A percentile compares a stretch with the other conserved stretches of the same genome.
Conservation (phyloP, 2,113 vertebrate species). For the human (Homo sapiens) region GRCh38 chr7:2424501-2425000, state of each 20-base stretch:
- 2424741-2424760: not conserved
- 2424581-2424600: fast-evolving
- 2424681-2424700: not conserved
- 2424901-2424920: not conserved
- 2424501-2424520: fast-evolving
- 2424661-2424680: not conserved
- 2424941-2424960: no score
- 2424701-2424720: not conserved
- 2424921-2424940: no score
- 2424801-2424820: not conserved
- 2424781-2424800: not conserved
- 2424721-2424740: not conserved
- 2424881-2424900: not conserved
- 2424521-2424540: not conserved
- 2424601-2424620: not conserved
- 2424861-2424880: not conserved
- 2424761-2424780: not conserved
- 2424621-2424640: not conserved
- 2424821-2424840: not conserved
- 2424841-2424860: fast-evolving
- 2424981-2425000: no score
- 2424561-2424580: not conserved
- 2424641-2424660: not conserved
- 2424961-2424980: no score
- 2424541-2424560: fast-evolving